Base-by-base conservation (phyloP, 2,113 vertebrate species). In the Sorex fumeus region DNA sequence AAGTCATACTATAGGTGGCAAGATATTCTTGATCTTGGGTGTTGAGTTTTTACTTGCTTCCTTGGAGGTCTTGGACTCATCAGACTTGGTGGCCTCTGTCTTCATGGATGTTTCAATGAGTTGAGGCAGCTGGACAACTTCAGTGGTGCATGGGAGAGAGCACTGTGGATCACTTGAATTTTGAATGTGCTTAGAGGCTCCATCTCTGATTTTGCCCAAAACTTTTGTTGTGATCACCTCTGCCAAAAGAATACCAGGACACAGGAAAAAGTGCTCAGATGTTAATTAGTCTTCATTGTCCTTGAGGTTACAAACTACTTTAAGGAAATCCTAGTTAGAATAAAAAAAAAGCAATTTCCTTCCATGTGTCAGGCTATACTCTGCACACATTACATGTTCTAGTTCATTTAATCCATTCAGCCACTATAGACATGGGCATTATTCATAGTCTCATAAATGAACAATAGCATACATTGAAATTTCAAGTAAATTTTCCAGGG, bases 1-100 rank as follows among this genome's bases (percentile, higher is more conserved):
- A 47, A 47, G 91, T 97, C 96, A 97, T 36, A 96, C 32, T 70
- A 97, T 91, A 76, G 93, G 92, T 18, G 94, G 96, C 75, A 96
- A 92, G 57, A 91, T 70, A 27, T 69, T 78, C 13, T 66, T 71
- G 92, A 60, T 89, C 80, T 88, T 74, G 34, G 88, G 67, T 74
- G 83, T 84, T 67, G 72, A n/a, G 13, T 50, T 84, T 72, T 66
- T 90, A 77, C 64, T 50, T 13, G 43, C 53, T 75, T 78, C 91
- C 28, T 30, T 5, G 57, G 80, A 57, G 64, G 67, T 64, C 40
- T 3, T 19, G 16, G 93, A 72, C 9, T 74, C 86, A 6, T 28
- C 75, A n/a, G 72, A 30, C 34, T 43, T 88, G 60, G 12, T 21
- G 91, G 13, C 57, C 81, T 95, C 93, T 53, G 92, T 25, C 87